phyloP scores from a whole-genome alignment of 1,140 invertebrate genomes.

The Pemphigus obesinymphae region DNA sequence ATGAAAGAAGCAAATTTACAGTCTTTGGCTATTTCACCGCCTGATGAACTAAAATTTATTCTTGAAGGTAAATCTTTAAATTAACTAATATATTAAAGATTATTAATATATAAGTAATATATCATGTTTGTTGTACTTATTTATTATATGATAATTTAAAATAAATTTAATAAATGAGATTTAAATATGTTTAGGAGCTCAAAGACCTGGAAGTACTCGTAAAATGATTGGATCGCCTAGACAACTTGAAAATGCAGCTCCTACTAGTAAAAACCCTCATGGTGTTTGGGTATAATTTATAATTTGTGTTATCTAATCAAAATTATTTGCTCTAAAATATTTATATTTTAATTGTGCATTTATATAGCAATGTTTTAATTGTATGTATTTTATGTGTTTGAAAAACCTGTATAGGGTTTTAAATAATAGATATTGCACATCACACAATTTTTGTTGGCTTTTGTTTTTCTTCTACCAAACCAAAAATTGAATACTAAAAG shows the following conservation, averaged over 20 bases:
- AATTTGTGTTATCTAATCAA: constrained; percentile 9
- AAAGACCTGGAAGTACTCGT: constrained; percentile 77
- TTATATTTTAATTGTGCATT: not conserved
- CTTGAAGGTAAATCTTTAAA: constrained; percentile 60
- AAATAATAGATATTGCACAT: not conserved
- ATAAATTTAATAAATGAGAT: not conserved
- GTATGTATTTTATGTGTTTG: not conserved
- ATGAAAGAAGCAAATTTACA: constrained; percentile 90
- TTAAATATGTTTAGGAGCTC: constrained; percentile 59
- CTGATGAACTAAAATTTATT: constrained; percentile 74
- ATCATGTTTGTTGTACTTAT: too few species aligned
- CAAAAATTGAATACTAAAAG: constrained; percentile 5
- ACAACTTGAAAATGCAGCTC: constrained; percentile 86
- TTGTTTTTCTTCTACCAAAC: constrained; percentile 11
- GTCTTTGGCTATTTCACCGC: constrained; percentile 72
- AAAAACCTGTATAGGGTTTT: not conserved
- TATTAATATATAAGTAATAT: too few species aligned
- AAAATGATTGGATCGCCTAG: constrained; percentile 86
- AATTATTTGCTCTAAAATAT: not conserved
- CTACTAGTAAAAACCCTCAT: constrained; percentile 90
- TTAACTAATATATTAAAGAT: not conserved
- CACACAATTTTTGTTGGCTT: not conserved
- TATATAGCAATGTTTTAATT: not conserved
- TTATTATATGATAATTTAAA: not conserved
- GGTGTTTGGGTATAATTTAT: constrained; percentile 82